Percentiles rank a stretch among this genome's conserved stretches.
These are phyloP conservation scores for Muscicapa striata DNA, from an alignment of 2,797 vertebrate species.

Conservation along the genomic window DNA sequence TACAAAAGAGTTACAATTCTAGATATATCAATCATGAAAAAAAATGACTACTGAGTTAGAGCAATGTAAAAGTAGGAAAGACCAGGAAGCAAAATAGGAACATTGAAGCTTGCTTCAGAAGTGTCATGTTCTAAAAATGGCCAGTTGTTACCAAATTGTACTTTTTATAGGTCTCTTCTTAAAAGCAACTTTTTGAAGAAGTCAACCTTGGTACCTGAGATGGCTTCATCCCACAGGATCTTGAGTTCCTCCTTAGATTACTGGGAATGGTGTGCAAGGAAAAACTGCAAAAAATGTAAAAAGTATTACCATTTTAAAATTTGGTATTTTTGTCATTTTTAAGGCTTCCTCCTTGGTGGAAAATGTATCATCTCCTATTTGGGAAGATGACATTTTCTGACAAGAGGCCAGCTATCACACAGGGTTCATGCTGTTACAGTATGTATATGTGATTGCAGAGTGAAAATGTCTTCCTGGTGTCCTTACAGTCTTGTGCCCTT, in stretches of 20 bases:
- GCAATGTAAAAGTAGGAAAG: not conserved
- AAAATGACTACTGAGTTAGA: not conserved
- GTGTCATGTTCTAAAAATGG: fast-evolving
- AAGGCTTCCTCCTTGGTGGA: not conserved
- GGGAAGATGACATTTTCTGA: not conserved
- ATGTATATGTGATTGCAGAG: not conserved
- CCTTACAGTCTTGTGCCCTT: not conserved
- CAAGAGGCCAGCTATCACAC: not conserved
- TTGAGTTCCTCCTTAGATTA: not conserved
- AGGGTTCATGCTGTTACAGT: not conserved
- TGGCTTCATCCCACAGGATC: not conserved
- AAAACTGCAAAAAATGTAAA: not conserved
- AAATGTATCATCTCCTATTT: not conserved
- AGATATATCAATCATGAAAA: not conserved
- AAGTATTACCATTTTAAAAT: not conserved
- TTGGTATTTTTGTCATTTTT: not conserved
- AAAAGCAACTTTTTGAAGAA: not conserved
- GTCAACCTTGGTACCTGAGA: not conserved
- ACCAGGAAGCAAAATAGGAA: not conserved
- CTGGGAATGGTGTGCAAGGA: not conserved
- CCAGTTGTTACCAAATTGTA: not conserved
- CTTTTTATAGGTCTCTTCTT: not conserved
- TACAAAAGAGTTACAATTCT: not conserved
- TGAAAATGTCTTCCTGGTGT: not conserved
- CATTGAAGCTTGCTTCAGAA: not conserved